Evolutionary conservation across 2,888 invertebrate species (phyloP).

Genomic region (Baronia brevicornis): DNA sequence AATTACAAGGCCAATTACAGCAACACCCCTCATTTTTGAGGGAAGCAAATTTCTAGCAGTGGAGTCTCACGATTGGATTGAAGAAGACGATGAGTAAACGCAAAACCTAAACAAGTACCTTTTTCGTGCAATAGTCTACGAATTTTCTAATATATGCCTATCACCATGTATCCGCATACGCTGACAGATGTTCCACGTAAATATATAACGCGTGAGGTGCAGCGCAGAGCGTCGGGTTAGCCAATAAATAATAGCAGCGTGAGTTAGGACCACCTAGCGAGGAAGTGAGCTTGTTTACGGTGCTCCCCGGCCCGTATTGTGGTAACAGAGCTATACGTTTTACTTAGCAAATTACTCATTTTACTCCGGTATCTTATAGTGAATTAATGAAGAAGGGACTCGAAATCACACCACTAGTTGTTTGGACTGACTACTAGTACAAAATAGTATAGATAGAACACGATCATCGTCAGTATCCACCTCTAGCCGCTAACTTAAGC

Average conservation of each 20-base stretch:
- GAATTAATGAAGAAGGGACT: conserved; percentile 60
- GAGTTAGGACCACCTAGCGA: conserved; percentile 73
- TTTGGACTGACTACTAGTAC: no score
- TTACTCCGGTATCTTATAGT: conserved; percentile 67
- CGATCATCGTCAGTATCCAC: no score
- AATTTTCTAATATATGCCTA: no score
- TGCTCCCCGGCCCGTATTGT: conserved; percentile 56
- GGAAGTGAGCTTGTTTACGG: conserved; percentile 64
- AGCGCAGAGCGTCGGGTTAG: conserved; percentile 28
- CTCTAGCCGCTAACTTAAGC: no score
- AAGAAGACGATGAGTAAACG: no score
- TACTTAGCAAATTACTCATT: conserved; percentile 71
- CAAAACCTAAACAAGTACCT: no score
- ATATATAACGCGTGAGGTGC: conserved; percentile 17
- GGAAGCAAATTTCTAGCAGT: no score
- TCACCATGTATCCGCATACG: conserved; percentile 1
- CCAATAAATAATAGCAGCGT: conserved; percentile 68
- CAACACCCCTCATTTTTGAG: no score
- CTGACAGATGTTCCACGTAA: conserved; percentile 27
- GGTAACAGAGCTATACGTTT: conserved; percentile 69
- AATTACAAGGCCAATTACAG: no score
- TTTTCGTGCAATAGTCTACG: background rate
- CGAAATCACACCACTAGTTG: conserved; percentile 3
- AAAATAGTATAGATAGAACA: no score
- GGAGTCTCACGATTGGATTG: no score